A percentile compares a stretch with the other conserved stretches of the same genome.
These are phyloP conservation scores for Drosophila kanapiae DNA, from an alignment of 1,140 invertebrate genomes.

Conservation along the genomic window DNA sequence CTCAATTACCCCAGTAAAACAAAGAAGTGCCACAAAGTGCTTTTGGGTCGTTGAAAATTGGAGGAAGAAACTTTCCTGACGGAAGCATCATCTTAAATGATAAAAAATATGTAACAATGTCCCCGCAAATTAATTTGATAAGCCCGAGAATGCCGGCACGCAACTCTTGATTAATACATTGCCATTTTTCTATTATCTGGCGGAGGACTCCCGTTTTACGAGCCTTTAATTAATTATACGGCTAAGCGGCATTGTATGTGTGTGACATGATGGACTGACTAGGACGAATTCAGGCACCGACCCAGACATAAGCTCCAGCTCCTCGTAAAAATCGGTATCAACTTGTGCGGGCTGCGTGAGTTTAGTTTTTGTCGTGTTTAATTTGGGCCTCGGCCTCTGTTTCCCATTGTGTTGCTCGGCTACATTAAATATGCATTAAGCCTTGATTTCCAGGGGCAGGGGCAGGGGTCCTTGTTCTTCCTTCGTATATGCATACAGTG, in stretches of 20 bases:
- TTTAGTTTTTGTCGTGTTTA: slow-evolving; percentile 51
- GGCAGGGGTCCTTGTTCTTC: slow-evolving; percentile 21
- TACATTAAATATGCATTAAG: slow-evolving; percentile 80
- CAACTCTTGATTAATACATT: slow-evolving; percentile 54
- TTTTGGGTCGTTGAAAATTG: neutral
- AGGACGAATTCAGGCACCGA: slow-evolving; percentile 32
- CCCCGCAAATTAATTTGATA: slow-evolving; percentile 40
- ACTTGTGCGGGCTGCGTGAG: slow-evolving; percentile 65
- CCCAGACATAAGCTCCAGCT: slow-evolving; percentile 7
- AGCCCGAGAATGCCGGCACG: slow-evolving; percentile 16
- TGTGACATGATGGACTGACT: slow-evolving; percentile 61
- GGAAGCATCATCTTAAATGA: slow-evolving; percentile 8
- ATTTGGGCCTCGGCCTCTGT: slow-evolving; percentile 34
- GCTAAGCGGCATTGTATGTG: slow-evolving; percentile 26
- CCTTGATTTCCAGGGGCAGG: slow-evolving; percentile 51
- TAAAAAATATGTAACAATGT: slow-evolving; percentile 6
- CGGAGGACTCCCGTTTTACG: slow-evolving; percentile 36
- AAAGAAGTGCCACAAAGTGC: neutral
- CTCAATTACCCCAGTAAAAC: too few relatives aligned
- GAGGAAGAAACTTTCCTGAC: neutral
- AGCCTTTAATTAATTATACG: slow-evolving; percentile 57
- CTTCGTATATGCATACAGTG: slow-evolving; percentile 52
- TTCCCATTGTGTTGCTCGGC: slow-evolving; percentile 38
- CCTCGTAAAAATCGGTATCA: slow-evolving; percentile 61
- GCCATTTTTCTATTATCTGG: slow-evolving; percentile 32